Evolutionary conservation across 2,888 invertebrate species (phyloP), one percentile per base, ranked within the genome.

Genomic region (Nemapogon koenigi): DNA sequence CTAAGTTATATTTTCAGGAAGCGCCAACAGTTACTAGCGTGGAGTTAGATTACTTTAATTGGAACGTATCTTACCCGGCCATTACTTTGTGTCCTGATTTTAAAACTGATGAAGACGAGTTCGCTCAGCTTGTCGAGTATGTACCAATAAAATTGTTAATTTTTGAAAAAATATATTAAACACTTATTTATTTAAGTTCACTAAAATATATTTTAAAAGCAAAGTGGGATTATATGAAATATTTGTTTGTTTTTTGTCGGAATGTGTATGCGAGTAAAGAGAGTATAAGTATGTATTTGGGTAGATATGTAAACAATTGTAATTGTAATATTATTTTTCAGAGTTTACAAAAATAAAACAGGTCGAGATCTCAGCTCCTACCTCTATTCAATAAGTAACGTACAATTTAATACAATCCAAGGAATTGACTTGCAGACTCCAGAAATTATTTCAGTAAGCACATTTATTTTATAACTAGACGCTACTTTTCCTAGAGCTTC

Each of bases 11-110:
- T 40, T 49, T 46, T 43, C 71, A 83, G 72, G 81, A 82, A 48
- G 82, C 86, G 38, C 88, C 88, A 7, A 83, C 83, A 39, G 87
- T 88, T 11, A 85, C 86, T 56, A 86, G 86, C 31, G 86, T 88
- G 60, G 88, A 88, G 58, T 82, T 85, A 50, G 85, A 88, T 56
- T 83, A 86, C 49, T 83, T 86, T 46, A 81, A 84, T 41, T 88
- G 87, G 87, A 85, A 85, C 45, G 82, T 88, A 1, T 83, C 84
- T 0, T 87, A 85, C 50, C 89, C 89, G 3, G 76, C 85, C 2
- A 62, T 86, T 16, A 84, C 88, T 0, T 68, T 89, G 42, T 89
- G 90, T 50, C 85, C 88, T 1, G 51, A 71, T 1, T 64, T 70
- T 31, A 83, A 83, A 59, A 56, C 84, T 26, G 80, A 86, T 47